These are phyloP conservation scores for Anabas testudineus DNA, from an alignment of 2,797 vertebrate species.

Conservation along the genomic window DNA sequence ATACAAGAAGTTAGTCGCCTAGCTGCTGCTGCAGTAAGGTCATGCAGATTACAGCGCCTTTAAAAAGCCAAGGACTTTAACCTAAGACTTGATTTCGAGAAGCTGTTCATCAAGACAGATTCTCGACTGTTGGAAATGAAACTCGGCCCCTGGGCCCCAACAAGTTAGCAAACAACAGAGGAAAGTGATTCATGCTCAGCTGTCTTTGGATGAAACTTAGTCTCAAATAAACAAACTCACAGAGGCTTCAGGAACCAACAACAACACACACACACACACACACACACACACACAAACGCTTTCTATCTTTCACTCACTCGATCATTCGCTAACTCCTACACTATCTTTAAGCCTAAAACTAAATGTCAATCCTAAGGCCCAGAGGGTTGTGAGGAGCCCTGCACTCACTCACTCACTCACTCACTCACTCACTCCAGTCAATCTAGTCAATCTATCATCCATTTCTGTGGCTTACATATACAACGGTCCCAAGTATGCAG, in stretches of 20 bases:
- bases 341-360: too few relatives aligned
- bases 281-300: not conserved
- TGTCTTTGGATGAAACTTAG: not conserved
- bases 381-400: too few relatives aligned
- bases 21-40: not conserved
- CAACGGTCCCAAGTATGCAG: slow-evolving; percentile 5
- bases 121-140: not conserved
- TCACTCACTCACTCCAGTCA: not conserved
- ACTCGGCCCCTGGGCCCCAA: not conserved
- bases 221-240: not conserved
- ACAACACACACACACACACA: not conserved
- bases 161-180: not conserved
- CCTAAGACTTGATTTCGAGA: not conserved
- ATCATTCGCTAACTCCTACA: too few relatives aligned
- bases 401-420: too few relatives aligned
- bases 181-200: not conserved
- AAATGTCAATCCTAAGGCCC: too few relatives aligned
- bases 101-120: not conserved
- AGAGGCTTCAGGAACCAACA: not conserved
- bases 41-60: not conserved
- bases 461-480: slow-evolving; percentile 10
- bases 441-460: not conserved
- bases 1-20: not conserved
- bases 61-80: not conserved
- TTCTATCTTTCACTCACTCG: too few relatives aligned